Evolutionary conservation across 2,888 invertebrate genomes (phyloP), one percentile per base, ranked within the genome.

Genomic region (Cataglyphis cursor): DNA sequence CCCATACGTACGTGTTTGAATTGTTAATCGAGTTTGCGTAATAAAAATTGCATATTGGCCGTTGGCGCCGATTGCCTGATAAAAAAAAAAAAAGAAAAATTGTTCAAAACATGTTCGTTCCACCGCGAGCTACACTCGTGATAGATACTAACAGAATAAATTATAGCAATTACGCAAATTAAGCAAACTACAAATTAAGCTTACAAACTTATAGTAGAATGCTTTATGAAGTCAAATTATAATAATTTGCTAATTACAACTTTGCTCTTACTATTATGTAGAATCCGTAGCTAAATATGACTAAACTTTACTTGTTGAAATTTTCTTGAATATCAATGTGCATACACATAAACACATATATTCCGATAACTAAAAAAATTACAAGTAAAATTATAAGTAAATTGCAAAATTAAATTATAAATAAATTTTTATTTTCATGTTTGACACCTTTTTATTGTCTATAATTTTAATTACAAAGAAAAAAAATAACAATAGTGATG

Each of bases 21-120:
- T 66, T 66, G 41, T 66, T 76, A 76, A 76, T 76, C 41, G 10
- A 76, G 44, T 76, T 76, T 76, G 28, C 68, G 21, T 76, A 76
- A 76, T 66, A 76, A 76, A 66, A 76, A 76, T 41, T 66, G 54
- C 76, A 76, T 24, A 66, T 44, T 44, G 44, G 15, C 31, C 62
- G 44, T 74, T 57, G 66, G 28, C 28, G 66, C 54, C n/a, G 51
- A 54, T 65, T 28, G 51, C 2, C 28, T 12, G 21, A 38, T 65
- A 12, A 24, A 48, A 21, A 28, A 15, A 48, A 21, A 28, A 15
- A 28, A 64, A 65, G 15, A 28, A 15, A 48, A 10, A 28, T 28
- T 18, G 54, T 38, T 65, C 10, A n/a, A n/a, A 15, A 41, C 38
- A 21, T 76, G 15, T 0, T 8, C 31, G 41, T 62, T 62, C 1